phyloP scores from a whole-genome alignment of 35 echinoderm and acorn worm genomes.

The Stichopus chloronotus region DNA sequence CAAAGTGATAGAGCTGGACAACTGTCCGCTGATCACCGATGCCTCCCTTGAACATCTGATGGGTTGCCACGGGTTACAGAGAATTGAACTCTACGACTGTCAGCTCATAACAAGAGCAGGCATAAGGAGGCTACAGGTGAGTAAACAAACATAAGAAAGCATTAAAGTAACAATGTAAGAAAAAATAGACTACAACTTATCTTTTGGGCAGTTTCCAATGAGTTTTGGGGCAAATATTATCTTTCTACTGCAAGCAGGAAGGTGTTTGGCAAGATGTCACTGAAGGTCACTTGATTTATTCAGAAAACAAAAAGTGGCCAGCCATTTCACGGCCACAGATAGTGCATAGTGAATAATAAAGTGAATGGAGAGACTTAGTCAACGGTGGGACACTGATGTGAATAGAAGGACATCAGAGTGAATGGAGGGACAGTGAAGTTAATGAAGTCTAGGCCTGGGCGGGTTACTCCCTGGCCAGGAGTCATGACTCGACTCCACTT shows the following conservation, averaged over 20 bases:
- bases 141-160: neutral
- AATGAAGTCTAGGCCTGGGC: too few relatives aligned
- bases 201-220: neutral
- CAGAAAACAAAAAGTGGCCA: too few relatives aligned
- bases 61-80: conserved; percentile 87
- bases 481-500: too few relatives aligned
- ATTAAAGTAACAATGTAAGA: neutral
- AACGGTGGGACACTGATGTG: too few relatives aligned
- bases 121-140: conserved; percentile 94
- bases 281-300: too few relatives aligned
- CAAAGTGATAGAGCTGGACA: conserved; percentile 98
- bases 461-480: too few relatives aligned
- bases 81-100: conserved; percentile 98
- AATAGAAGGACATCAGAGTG: too few relatives aligned
- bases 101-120: conserved; percentile 97
- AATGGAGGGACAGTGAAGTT: too few relatives aligned
- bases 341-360: too few relatives aligned
- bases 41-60: conserved; percentile 95
- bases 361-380: too few relatives aligned
- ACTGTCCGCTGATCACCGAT: conserved; percentile 98
- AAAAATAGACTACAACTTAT: neutral
- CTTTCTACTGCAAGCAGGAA: neutral
- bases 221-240: neutral
- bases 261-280: too few relatives aligned
- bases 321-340: too few relatives aligned